These are phyloP conservation scores for Polymixis flavicincta DNA, from an alignment of 2,888 invertebrate genomes.

Conservation along the genomic window DNA sequence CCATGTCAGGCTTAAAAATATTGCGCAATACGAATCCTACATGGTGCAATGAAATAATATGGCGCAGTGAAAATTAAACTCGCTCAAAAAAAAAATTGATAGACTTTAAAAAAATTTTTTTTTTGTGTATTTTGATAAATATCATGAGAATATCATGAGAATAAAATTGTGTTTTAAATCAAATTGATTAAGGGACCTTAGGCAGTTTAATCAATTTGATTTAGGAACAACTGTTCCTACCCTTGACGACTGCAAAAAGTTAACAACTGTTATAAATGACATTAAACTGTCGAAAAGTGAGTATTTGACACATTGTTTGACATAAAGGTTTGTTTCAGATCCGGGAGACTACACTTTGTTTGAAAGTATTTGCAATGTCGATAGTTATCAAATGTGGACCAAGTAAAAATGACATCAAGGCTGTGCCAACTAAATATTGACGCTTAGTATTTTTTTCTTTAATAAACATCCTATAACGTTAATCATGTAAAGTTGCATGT, in stretches of 20 bases:
- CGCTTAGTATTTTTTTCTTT: not conserved
- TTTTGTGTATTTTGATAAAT: no score
- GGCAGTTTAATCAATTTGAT: no score
- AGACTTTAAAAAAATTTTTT: no score
- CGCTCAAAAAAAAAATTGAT: no score
- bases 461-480: not conserved
- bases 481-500: not conserved
- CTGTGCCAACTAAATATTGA: not conserved
- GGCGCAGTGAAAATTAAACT: no score
- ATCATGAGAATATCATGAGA: no score
- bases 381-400: slow-evolving; percentile 1
- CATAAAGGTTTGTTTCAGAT: slow-evolving; percentile 26
- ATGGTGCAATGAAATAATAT: no score
- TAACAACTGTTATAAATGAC: not conserved
- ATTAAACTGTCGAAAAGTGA: not conserved
- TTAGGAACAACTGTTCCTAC: not conserved
- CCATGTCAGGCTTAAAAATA: no score
- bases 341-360: not conserved
- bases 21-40: no score
- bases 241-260: not conserved
- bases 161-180: no score
- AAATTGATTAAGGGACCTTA: no score
- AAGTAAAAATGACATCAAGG: slow-evolving; percentile 3
- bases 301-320: not conserved
- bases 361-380: not conserved